Evolutionary conservation across 2,888 invertebrate genomes (phyloP).

Genomic region (Cephus pygmeus): DNA sequence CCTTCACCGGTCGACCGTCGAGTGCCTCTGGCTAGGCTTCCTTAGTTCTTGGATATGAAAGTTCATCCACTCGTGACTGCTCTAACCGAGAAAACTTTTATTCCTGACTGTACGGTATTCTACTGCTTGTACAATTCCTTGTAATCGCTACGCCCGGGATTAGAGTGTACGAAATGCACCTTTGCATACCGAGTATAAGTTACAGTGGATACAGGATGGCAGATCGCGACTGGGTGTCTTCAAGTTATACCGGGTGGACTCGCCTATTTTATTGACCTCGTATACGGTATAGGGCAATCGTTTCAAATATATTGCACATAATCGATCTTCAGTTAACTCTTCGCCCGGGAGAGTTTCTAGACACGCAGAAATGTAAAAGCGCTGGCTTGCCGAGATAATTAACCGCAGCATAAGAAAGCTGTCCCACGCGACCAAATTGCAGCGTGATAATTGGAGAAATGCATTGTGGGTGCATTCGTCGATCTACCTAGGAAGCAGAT

Average conservation of each 20-base stretch:
- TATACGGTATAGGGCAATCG: background rate
- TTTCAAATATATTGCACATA: background rate
- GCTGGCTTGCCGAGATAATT: background rate
- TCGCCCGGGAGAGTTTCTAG: background rate
- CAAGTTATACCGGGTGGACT: background rate
- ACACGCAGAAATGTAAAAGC: background rate
- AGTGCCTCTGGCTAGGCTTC: conserved; percentile 44
- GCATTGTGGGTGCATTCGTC: conserved; percentile 19
- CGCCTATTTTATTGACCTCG: background rate
- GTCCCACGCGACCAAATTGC: conserved; percentile 29
- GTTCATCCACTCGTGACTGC: conserved; percentile 27
- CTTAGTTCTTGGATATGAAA: conserved; percentile 51
- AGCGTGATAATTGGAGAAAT: conserved; percentile 33
- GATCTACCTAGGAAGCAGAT: conserved; percentile 14
- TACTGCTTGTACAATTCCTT: background rate
- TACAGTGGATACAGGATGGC: background rate
- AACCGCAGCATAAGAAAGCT: conserved; percentile 27
- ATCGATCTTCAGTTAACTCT: background rate
- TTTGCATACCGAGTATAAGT: conserved; percentile 4
- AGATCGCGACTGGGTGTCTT: background rate
- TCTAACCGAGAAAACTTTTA: background rate
- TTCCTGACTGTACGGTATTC: conserved; percentile 1
- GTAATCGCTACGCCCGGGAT: conserved; percentile 5
- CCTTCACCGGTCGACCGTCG: conserved; percentile 59
- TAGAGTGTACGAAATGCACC: conserved; percentile 8